These are phyloP conservation scores for Drosophila limbata DNA, from an alignment of 2,888 invertebrate genomes.

Conservation along the genomic window DNA sequence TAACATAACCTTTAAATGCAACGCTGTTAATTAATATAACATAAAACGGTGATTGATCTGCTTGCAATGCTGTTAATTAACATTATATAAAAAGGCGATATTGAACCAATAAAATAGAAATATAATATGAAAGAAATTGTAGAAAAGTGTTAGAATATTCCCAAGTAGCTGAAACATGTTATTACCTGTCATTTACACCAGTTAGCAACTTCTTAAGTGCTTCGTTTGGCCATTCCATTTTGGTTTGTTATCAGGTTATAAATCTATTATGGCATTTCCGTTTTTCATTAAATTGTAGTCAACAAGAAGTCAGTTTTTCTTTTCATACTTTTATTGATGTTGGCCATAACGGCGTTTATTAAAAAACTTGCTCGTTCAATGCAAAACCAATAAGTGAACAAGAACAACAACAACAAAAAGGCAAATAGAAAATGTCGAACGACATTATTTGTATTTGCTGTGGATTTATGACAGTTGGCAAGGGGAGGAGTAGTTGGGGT, in stretches of 20 bases:
- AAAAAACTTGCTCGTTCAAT: slow-evolving; percentile 65
- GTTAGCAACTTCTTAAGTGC: slow-evolving; percentile 19
- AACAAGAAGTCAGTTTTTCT: slow-evolving; percentile 42
- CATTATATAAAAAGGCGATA: background rate
- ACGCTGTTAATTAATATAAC: background rate
- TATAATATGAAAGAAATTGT: background rate
- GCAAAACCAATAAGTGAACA: slow-evolving; percentile 41
- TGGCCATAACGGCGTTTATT: slow-evolving; percentile 56
- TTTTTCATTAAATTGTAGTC: slow-evolving; percentile 76
- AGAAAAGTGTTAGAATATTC: background rate
- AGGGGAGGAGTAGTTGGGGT: background rate
- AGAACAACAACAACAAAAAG: slow-evolving; percentile 11
- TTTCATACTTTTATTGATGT: slow-evolving; percentile 11
- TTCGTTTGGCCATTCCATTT: slow-evolving; percentile 1
- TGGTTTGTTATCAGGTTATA: slow-evolving; percentile 62
- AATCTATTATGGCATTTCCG: slow-evolving; percentile 77
- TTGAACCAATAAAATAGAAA: background rate
- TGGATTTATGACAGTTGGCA: slow-evolving; percentile 57
- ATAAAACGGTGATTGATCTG: too few relatives aligned
- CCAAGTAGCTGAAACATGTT: background rate
- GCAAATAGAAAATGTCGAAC: slow-evolving; percentile 33
- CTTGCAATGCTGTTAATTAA: background rate
- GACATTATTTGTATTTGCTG: slow-evolving; percentile 68
- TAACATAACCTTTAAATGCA: too few relatives aligned
- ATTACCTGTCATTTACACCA: background rate